These are phyloP conservation scores for Dufourea novaeangliae DNA, from an alignment of 1,140 invertebrate genomes.

Conservation along the genomic window DNA sequence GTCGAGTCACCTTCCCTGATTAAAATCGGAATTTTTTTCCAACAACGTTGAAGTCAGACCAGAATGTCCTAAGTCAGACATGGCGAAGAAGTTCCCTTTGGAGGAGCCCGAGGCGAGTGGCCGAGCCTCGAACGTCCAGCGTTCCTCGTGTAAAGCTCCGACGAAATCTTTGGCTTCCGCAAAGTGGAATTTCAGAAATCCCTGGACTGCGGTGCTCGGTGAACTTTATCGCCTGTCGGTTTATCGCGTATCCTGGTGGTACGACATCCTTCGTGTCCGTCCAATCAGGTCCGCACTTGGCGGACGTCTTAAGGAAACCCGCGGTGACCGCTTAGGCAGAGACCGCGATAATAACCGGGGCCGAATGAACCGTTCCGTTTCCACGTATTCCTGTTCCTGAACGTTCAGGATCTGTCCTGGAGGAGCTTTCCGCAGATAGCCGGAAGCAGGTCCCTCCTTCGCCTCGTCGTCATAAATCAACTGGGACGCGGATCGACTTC, in stretches of 20 bases:
- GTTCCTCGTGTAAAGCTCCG: constrained; percentile 10
- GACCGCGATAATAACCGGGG: constrained; percentile 75
- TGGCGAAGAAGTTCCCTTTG: not conserved
- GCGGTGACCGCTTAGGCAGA: constrained; percentile 65
- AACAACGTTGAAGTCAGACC: too few relatives aligned
- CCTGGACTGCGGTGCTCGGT: constrained; percentile 38
- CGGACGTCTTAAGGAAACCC: constrained; percentile 74
- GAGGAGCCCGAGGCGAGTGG: not conserved
- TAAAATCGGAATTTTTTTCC: not conserved
- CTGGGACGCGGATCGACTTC: constrained; percentile 28
- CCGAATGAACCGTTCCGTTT: constrained; percentile 57
- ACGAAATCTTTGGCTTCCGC: constrained; percentile 34
- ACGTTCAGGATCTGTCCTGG: constrained; percentile 9
- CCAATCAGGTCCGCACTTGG: constrained; percentile 77
- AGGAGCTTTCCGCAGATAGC: constrained; percentile 49
- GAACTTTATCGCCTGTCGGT: constrained; percentile 66
- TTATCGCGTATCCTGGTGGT: constrained; percentile 76
- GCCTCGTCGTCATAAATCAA: constrained; percentile 33
- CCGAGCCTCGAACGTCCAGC: not conserved
- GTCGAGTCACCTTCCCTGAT: too few relatives aligned
- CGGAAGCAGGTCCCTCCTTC: constrained; percentile 43
- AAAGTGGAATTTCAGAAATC: constrained; percentile 63
- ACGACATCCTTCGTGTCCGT: constrained; percentile 78
- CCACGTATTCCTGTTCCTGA: constrained; percentile 47
- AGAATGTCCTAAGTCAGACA: not conserved